Conservation (phyloP, 2,888 invertebrate genomes). For the Dryobota labecula region DNA sequence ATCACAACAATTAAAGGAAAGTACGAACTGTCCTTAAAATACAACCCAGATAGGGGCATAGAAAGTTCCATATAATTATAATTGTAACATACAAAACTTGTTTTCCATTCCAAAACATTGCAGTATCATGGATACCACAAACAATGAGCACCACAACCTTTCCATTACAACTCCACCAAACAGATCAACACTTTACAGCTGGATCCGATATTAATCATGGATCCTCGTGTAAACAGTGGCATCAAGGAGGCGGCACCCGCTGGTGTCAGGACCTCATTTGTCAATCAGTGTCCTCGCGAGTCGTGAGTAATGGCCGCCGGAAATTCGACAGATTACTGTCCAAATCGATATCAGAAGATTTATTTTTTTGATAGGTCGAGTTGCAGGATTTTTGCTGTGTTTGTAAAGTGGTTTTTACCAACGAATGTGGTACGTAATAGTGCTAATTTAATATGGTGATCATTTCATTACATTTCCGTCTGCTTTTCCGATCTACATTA, state of each 20-base stretch:
- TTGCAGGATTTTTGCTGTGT: not conserved
- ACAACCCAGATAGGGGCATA: too few species aligned
- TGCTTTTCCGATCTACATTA: not conserved
- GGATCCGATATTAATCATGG: constrained; percentile 44
- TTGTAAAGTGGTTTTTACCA: constrained; percentile 5
- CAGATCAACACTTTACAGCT: constrained; percentile 24
- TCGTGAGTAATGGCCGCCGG: constrained; percentile 55
- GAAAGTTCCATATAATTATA: too few species aligned
- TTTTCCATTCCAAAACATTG: too few species aligned
- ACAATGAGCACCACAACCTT: not conserved
- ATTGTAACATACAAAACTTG: too few species aligned
- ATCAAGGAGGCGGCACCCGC: constrained; percentile 22
- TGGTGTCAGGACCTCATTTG: constrained; percentile 55
- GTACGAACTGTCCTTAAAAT: too few species aligned
- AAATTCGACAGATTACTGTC: constrained; percentile 42
- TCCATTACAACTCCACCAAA: constrained; percentile 2
- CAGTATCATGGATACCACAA: too few species aligned
- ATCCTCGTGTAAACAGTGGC: constrained; percentile 36
- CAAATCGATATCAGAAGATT: constrained; percentile 26
- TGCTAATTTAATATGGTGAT: not conserved
- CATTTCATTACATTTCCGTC: not conserved
- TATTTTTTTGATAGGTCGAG: constrained; percentile 9
- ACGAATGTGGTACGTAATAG: not conserved
- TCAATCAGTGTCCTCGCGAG: constrained; percentile 65
- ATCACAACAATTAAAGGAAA: too few species aligned